Percentiles rank a stretch among this genome's conserved stretches.
These are phyloP conservation scores for Chloroceryle aenea DNA, from an alignment of 2,113 vertebrate genomes.

Conservation along the genomic window DNA sequence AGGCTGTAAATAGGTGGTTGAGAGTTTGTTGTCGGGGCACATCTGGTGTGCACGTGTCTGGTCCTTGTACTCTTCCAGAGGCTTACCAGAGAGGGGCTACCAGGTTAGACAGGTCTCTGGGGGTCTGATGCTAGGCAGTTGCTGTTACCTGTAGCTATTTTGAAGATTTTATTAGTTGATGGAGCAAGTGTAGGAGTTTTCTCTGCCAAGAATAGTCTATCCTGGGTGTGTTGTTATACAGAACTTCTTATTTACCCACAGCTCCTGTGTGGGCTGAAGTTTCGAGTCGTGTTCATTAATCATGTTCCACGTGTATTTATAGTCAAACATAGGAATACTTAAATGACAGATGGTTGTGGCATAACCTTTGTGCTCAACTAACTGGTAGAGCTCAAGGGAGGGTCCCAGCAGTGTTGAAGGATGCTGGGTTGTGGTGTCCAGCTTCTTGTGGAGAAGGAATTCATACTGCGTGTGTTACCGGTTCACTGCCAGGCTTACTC, in stretches of 20 bases:
- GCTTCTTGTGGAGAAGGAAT: not conserved
- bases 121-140: not conserved
- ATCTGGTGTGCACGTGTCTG: not conserved
- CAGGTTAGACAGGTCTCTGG: not conserved
- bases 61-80: not conserved
- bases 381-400: not conserved
- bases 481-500: not conserved
- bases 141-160: not conserved
- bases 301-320: constrained; percentile 9
- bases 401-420: not conserved
- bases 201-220: not conserved
- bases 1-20: not conserved
- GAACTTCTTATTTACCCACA: constrained; percentile 39
- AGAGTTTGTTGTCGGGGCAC: not conserved
- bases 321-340: constrained; percentile 7
- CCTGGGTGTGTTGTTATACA: not conserved
- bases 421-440: not conserved
- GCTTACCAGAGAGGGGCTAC: not conserved
- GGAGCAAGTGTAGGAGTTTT: not conserved
- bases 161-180: not conserved
- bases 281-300: constrained; percentile 20
- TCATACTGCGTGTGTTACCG: not conserved
- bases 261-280: constrained; percentile 43
- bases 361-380: not conserved
- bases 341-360: not conserved